phyloP scores from a whole-genome alignment of 1,140 invertebrate genomes.

The Neuroterus valhalla region DNA sequence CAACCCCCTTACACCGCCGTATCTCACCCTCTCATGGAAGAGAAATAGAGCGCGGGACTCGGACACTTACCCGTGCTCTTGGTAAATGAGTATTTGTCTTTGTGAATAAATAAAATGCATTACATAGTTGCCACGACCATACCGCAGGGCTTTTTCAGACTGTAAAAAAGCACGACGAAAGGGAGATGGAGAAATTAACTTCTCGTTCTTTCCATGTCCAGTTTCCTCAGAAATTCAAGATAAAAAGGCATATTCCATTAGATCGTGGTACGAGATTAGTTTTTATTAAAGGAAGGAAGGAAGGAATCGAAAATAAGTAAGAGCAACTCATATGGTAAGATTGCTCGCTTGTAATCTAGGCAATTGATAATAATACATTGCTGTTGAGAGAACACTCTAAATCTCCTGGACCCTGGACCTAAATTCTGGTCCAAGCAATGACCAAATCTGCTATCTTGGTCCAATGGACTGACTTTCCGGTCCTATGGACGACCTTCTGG shows the following conservation, averaged over 20 bases:
- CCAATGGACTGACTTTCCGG: no score
- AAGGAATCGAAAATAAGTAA: background rate
- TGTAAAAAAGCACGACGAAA: background rate
- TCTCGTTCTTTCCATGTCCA: background rate
- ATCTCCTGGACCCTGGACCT: no score
- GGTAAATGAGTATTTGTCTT: slow-evolving; percentile 73
- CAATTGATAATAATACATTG: no score
- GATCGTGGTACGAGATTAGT: no score
- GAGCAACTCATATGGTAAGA: no score
- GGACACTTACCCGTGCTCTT: slow-evolving; percentile 48
- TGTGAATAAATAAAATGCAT: slow-evolving; percentile 75
- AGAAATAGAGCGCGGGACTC: slow-evolving; percentile 37
- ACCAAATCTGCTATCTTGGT: no score
- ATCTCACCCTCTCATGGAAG: slow-evolving; percentile 43
- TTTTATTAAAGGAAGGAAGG: background rate
- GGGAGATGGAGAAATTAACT: slow-evolving; percentile 30
- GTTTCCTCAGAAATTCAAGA: background rate
- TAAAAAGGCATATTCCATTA: background rate
- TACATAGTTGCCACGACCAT: slow-evolving; percentile 57
- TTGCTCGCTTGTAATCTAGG: no score
- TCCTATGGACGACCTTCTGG: no score
- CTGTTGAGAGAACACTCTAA: no score
- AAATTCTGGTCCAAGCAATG: no score
- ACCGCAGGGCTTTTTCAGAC: background rate
- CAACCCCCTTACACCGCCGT: slow-evolving; percentile 32